Evolutionary conservation across 1,140 invertebrate genomes (phyloP), one percentile per base, ranked within the genome.

Genomic region (Zaprionus davidi): DNA sequence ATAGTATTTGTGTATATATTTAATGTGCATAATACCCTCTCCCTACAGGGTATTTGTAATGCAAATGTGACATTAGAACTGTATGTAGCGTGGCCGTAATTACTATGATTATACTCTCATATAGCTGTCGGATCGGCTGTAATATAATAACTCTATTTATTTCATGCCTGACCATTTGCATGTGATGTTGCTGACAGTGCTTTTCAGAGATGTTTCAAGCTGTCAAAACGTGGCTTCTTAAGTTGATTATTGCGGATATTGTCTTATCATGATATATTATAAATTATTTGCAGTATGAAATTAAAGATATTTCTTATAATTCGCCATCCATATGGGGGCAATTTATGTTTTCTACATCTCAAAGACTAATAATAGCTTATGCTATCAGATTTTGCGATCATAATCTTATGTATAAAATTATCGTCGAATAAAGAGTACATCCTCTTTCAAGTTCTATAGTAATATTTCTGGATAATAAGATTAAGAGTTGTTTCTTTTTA

Each of bases 21-120:
- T 62, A 70, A 63, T 63, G 56, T 34, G 49, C 57, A 53, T 62
- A 65, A 65, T 56, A 44, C 11, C 4, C 41, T 46, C n/a, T 7
- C 6, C 41, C n/a, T 46, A 53, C 41, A 56, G n/a, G 41, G 41
- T 59, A 59, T 69, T 53, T 60, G 57, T 57, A 60, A 53, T 69
- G 56, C 66, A 69, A 60, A 51, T 60, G 44, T 15, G n/a, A 46
- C 41, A 46, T 46, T 46, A 17, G 41, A 46, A 11, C 41, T 46
- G 6, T 46, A 46, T 17, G n/a, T 17, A 11, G 41, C 41, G 41
- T 46, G 41, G 41, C 41, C n/a, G n/a, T 46, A 46, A 46, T 46
- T 46, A 46, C 41, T 46, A n/a, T 46, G n/a, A 46, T 17, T 46
- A 17, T n/a, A 17, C 15, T 46, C n/a, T 6, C 41, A 9, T 46